Percentiles rank a stretch among this genome's conserved stretches.
Conservation (phyloP, 2,113 vertebrate genomes). For the Notiomystis cincta region DNA sequence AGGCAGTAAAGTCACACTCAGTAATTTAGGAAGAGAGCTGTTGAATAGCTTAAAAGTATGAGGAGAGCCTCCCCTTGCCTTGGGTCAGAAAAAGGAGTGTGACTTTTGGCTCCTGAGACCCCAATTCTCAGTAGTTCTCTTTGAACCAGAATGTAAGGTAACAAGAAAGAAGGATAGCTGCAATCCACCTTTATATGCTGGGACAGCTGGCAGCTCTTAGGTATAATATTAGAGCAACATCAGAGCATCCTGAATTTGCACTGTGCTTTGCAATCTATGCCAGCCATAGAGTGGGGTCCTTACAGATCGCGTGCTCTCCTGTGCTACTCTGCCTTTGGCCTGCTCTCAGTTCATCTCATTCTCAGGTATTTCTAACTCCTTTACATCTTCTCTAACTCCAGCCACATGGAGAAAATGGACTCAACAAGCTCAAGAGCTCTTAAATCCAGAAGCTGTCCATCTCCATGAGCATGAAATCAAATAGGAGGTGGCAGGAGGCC, state of each 20-base stretch:
- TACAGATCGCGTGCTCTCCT: fast-evolving
- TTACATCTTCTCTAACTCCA: not conserved
- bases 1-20: not conserved
- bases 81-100: not conserved
- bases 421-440: not conserved
- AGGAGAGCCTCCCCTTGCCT: not conserved
- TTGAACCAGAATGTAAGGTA: slow-evolving; percentile 25
- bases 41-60: slow-evolving; percentile 29
- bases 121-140: not conserved
- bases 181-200: slow-evolving; percentile 14
- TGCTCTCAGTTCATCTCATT: not conserved
- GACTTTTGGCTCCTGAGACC: slow-evolving; percentile 14
- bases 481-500: not conserved
- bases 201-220: not conserved
- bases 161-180: slow-evolving; percentile 26
- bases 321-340: not conserved
- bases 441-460: not conserved
- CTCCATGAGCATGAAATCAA: not conserved
- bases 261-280: not conserved
- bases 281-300: not conserved
- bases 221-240: not conserved
- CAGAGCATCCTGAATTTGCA: not conserved
- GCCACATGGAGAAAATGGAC: not conserved
- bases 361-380: not conserved
- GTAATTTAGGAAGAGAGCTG: slow-evolving; percentile 6